phyloP scores from a whole-genome alignment of 1,140 invertebrate genomes.

The Dendrolimus kikuchii region DNA sequence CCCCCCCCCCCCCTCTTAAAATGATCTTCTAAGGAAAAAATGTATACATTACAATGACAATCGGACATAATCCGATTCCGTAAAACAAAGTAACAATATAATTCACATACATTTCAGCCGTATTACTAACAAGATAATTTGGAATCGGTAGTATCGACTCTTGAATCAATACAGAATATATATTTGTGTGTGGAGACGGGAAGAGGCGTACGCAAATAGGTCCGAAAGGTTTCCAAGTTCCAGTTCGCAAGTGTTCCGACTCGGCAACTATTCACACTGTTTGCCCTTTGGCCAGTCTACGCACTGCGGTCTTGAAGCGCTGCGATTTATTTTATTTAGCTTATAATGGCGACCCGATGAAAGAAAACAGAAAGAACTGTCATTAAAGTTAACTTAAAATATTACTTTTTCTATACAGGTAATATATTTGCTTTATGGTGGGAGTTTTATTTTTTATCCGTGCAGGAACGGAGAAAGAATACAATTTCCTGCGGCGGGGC shows the following conservation, averaged over 20 bases:
- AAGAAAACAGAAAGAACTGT: not conserved
- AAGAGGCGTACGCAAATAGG: slow-evolving; percentile 25
- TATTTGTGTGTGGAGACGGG: slow-evolving; percentile 7
- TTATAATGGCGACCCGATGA: not conserved
- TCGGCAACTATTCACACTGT: slow-evolving; percentile 16
- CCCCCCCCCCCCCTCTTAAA: too few relatives aligned
- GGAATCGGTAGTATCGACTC: too few relatives aligned
- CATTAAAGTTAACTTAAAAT: not conserved
- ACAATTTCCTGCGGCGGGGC: too few relatives aligned
- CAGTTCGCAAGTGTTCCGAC: slow-evolving; percentile 11
- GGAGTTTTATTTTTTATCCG: too few relatives aligned
- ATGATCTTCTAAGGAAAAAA: too few relatives aligned
- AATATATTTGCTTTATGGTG: not conserved
- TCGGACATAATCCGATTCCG: too few relatives aligned
- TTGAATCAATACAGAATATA: too few relatives aligned
- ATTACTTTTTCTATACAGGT: not conserved
- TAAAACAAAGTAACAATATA: too few relatives aligned
- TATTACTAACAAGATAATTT: too few relatives aligned
- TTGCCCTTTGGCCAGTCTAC: slow-evolving; percentile 24
- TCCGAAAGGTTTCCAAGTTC: slow-evolving; percentile 13
- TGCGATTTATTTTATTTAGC: not conserved
- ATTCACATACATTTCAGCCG: too few relatives aligned
- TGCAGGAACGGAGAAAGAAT: too few relatives aligned
- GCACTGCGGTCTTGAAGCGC: slow-evolving; percentile 11
- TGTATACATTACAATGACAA: too few relatives aligned